Percentiles rank a stretch among this genome's conserved stretches.
Conservation (phyloP, 1,140 invertebrate species). For the Magallana ariakensis region DNA sequence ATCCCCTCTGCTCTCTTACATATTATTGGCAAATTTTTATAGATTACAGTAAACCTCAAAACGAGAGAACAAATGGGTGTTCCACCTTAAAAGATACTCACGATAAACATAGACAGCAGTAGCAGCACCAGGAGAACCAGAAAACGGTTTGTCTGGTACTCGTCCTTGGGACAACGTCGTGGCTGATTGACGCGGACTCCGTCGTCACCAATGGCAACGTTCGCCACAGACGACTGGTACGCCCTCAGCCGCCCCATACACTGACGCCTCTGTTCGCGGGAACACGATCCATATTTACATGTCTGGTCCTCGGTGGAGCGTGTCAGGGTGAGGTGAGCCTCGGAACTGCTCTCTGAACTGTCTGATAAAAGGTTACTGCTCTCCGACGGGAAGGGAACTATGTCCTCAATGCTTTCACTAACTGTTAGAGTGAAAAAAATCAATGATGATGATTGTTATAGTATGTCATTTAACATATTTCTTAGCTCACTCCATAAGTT, state of each 20-base stretch:
- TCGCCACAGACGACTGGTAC: conserved; percentile 56
- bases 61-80: too few species aligned
- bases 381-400: conserved; percentile 68
- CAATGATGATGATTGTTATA: not conserved
- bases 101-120: conserved; percentile 92
- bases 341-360: conserved; percentile 30
- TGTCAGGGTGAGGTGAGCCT: conserved; percentile 12
- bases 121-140: conserved; percentile 90
- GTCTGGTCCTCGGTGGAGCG: conserved; percentile 62
- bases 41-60: too few species aligned
- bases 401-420: conserved; percentile 70
- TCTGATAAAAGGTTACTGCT: conserved; percentile 47
- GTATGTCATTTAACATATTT: too few species aligned
- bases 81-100: conserved; percentile 80
- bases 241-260: conserved; percentile 66
- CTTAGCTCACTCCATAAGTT: too few species aligned
- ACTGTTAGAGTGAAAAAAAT: not conserved
- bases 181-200: conserved; percentile 49
- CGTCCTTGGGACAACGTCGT: conserved; percentile 56
- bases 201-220: conserved; percentile 50
- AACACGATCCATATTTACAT: conserved; percentile 68
- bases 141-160: conserved; percentile 89
- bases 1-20: too few species aligned
- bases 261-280: conserved; percentile 63
- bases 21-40: too few species aligned